These are phyloP conservation scores for Achlya flavicornis DNA, from an alignment of 2,888 invertebrate genomes.

Conservation along the genomic window DNA sequence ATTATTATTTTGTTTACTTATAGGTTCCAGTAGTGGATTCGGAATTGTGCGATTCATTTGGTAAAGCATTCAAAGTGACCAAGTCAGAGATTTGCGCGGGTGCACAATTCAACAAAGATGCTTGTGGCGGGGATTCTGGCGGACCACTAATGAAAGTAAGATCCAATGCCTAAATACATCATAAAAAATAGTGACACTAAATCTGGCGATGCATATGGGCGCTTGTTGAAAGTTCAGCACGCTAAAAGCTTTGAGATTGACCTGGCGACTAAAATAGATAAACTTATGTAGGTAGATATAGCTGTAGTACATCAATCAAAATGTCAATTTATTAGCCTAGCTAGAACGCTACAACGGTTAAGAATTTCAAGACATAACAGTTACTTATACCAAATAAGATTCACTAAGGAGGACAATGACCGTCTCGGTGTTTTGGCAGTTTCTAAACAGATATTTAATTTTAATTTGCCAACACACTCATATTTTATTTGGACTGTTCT, in stretches of 20 bases:
- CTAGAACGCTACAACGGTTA: no score
- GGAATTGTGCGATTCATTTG: constrained; percentile 55
- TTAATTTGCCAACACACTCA: not conserved
- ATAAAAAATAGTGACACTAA: no score
- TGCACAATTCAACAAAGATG: constrained; percentile 81
- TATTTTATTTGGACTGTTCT: not conserved
- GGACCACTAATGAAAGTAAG: constrained; percentile 82
- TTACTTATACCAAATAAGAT: not conserved
- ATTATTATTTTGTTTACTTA: constrained; percentile 13
- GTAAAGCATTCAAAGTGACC: constrained; percentile 52
- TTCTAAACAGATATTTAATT: not conserved
- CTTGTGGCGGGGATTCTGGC: constrained; percentile 86
- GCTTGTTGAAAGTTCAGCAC: not conserved
- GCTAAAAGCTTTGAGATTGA: not conserved
- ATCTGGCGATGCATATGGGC: no score
- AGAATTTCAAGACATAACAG: not conserved
- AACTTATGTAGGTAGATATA: not conserved
- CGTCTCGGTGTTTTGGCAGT: not conserved
- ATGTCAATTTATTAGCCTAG: not conserved
- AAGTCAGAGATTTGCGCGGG: constrained; percentile 82
- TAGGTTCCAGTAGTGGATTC: constrained; percentile 64
- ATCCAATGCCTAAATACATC: not conserved
- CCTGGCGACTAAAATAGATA: not conserved
- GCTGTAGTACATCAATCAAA: constrained; percentile 5
- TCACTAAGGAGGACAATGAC: not conserved